Evolutionary conservation across 1,140 invertebrate species (phyloP).

Genomic region (Camponotus vicinus): DNA sequence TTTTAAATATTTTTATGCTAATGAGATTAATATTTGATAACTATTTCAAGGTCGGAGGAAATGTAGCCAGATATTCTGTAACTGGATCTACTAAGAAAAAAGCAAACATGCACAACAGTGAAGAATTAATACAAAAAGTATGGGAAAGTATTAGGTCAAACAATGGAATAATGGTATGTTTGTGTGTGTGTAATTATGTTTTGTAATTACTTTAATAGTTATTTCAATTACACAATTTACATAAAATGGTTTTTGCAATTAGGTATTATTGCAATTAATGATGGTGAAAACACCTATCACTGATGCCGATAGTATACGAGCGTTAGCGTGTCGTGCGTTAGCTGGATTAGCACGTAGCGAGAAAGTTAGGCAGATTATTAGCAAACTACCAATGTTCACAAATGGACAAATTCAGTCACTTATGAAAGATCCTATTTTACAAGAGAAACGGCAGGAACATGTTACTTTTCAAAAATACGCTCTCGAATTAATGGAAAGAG

Average conservation of each 20-base stretch:
- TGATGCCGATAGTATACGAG: slow-evolving; percentile 97
- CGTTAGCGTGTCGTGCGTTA: slow-evolving; percentile 96
- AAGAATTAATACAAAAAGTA: slow-evolving; percentile 95
- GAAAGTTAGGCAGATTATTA: slow-evolving; percentile 97
- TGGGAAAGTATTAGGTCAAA: slow-evolving; percentile 97
- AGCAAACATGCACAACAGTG: slow-evolving; percentile 90
- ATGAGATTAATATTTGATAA: neutral
- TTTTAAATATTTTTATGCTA: slow-evolving; percentile 18
- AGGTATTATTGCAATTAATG: slow-evolving; percentile 93
- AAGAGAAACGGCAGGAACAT: slow-evolving; percentile 98
- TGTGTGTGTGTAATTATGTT: neutral
- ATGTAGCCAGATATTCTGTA: slow-evolving; percentile 88
- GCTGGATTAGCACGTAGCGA: slow-evolving; percentile 96
- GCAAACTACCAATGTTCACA: slow-evolving; percentile 97
- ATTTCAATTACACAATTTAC: neutral
- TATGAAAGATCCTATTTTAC: slow-evolving; percentile 98
- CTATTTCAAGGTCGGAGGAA: slow-evolving; percentile 87
- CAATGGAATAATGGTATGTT: slow-evolving; percentile 97
- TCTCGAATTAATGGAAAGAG: slow-evolving; percentile 94
- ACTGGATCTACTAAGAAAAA: slow-evolving; percentile 91
- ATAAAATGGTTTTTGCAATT: neutral
- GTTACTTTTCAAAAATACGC: slow-evolving; percentile 98
- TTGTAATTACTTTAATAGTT: neutral
- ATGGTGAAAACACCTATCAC: slow-evolving; percentile 97
- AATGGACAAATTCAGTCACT: slow-evolving; percentile 96